Conservation (phyloP, 2,113 vertebrate genomes). For the Vidua macroura region DNA sequence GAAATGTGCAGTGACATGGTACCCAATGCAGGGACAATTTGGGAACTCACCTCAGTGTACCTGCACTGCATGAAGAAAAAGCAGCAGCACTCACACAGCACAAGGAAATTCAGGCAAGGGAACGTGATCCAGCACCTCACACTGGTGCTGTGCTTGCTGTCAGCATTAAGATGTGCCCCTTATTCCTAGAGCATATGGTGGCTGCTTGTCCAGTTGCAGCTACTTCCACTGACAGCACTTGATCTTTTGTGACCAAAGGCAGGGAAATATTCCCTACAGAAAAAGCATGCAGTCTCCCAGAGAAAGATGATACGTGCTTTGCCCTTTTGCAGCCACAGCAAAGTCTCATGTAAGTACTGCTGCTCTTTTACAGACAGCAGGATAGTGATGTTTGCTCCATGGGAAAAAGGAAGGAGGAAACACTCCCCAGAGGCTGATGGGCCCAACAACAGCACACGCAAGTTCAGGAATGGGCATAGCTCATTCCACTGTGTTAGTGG, state of each 20-base stretch:
- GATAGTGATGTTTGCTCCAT: fast-evolving
- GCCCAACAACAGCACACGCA: not conserved
- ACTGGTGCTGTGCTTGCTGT: not conserved
- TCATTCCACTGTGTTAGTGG: not conserved
- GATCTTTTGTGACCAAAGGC: not conserved
- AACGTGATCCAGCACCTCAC: not conserved
- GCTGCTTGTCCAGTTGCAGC: not conserved
- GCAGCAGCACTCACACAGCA: not conserved
- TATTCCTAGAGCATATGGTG: not conserved
- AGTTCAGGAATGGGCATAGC: not conserved
- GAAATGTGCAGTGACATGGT: not conserved
- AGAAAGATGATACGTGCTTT: not conserved
- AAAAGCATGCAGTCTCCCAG: not conserved
- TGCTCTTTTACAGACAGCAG: not conserved
- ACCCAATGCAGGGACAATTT: fast-evolving
- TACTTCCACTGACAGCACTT: not conserved
- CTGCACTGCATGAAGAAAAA: not conserved
- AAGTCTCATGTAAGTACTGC: not conserved
- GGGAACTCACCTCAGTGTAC: not conserved
- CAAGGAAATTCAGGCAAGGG: not conserved
- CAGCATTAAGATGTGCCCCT: not conserved
- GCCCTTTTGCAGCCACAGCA: not conserved
- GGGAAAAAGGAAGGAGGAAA: not conserved
- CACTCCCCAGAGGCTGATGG: not conserved
- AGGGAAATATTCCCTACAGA: not conserved